These are phyloP conservation scores for Acanthurus tractus DNA, from an alignment of 2,797 vertebrate species.

Conservation along the genomic window DNA sequence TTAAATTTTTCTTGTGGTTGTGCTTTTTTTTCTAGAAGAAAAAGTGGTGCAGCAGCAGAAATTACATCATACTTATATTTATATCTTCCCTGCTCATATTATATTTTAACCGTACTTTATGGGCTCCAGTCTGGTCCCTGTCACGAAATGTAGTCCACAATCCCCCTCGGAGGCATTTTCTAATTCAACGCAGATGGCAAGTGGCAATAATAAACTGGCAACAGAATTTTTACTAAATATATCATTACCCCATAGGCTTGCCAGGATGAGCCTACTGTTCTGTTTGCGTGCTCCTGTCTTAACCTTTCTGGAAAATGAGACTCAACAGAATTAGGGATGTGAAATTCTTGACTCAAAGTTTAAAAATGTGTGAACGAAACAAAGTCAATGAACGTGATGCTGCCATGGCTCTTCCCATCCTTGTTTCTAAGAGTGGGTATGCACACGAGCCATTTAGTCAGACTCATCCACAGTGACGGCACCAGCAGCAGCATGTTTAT, in stretches of 20 bases:
- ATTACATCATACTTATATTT: no score
- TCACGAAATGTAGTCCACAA: slow-evolving; percentile 69
- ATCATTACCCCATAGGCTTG: slow-evolving; percentile 75
- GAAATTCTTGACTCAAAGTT: slow-evolving; percentile 37
- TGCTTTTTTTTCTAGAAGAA: neutral
- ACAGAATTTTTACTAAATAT: slow-evolving; percentile 78
- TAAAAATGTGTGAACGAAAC: slow-evolving; percentile 45
- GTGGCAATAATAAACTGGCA: slow-evolving; percentile 75
- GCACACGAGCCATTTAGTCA: slow-evolving; percentile 12
- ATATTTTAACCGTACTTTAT: slow-evolving; percentile 17
- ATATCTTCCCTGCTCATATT: slow-evolving; percentile 3
- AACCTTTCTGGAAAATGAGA: slow-evolving; percentile 53
- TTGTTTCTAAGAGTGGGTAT: neutral
- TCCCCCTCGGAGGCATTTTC: slow-evolving; percentile 68
- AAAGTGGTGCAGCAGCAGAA: neutral
- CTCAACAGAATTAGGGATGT: slow-evolving; percentile 39
- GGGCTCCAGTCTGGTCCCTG: slow-evolving; percentile 30
- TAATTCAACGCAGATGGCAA: slow-evolving; percentile 78
- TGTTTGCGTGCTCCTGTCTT: slow-evolving; percentile 56
- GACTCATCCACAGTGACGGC: slow-evolving; percentile 32
- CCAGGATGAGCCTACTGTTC: slow-evolving; percentile 63
- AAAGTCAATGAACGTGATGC: slow-evolving; percentile 8
- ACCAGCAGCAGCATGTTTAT: slow-evolving; percentile 39
- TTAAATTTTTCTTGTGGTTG: neutral
- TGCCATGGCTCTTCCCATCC: slow-evolving; percentile 1